phyloP scores from a whole-genome alignment of 2,888 invertebrate species.

The Eurytoma californica region DNA sequence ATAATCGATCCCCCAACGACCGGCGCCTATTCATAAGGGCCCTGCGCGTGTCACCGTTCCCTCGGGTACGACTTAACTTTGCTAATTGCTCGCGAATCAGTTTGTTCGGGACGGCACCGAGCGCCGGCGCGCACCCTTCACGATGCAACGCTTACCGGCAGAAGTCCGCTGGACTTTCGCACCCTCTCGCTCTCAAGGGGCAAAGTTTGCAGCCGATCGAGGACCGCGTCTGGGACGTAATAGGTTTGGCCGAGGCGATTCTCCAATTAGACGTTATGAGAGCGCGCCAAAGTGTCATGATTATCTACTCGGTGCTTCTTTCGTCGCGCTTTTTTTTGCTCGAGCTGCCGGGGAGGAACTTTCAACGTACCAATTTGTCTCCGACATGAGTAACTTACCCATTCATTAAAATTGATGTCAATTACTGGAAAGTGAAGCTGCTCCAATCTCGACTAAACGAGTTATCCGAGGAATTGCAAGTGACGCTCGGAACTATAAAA shows the following conservation, averaged over 20 bases:
- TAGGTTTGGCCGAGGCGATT: neutral
- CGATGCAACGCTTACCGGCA: neutral
- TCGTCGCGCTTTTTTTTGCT: neutral
- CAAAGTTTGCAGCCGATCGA: slow-evolving; percentile 29
- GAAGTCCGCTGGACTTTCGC: neutral
- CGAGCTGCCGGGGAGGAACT: too few species aligned
- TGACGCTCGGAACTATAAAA: neutral
- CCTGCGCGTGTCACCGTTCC: slow-evolving; percentile 3
- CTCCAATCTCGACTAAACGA: too few species aligned
- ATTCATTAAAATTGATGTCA: too few species aligned
- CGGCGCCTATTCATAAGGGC: slow-evolving; percentile 38
- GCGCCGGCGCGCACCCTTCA: neutral
- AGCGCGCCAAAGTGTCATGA: neutral
- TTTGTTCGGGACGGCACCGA: slow-evolving; percentile 20
- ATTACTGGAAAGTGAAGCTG: too few species aligned
- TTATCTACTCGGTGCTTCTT: neutral
- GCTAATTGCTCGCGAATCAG: slow-evolving; percentile 51
- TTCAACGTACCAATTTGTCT: too few species aligned
- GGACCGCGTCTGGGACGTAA: neutral
- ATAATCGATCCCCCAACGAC: neutral
- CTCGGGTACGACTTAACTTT: slow-evolving; percentile 21
- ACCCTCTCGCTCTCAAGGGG: neutral
- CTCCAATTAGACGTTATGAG: slow-evolving; percentile 30
- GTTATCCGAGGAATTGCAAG: neutral
- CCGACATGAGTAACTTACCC: too few species aligned